A percentile compares a stretch with the other conserved stretches of the same genome.
phyloP scores from a whole-genome alignment of 2,797 vertebrate genomes.

The Trachurus trachurus region DNA sequence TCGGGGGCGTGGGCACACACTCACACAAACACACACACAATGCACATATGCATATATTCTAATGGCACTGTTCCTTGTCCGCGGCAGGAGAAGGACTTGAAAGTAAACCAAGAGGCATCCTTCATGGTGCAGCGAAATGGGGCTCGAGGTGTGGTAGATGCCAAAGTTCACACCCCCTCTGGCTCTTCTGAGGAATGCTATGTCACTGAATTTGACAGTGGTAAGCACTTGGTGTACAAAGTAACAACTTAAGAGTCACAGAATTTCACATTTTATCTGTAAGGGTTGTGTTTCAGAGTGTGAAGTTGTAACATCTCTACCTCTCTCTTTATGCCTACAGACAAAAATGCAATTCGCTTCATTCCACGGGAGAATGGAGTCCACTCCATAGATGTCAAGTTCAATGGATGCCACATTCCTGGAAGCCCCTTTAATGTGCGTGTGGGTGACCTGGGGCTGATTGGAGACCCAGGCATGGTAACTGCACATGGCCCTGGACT shows the following conservation, averaged over 20 bases:
- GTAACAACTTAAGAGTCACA: background rate
- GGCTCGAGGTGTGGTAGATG: slow-evolving; percentile 91
- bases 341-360: slow-evolving; percentile 94
- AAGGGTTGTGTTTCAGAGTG: background rate
- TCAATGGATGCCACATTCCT: slow-evolving; percentile 95
- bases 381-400: slow-evolving; percentile 96
- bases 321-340: slow-evolving; percentile 73
- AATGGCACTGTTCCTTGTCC: slow-evolving; percentile 31
- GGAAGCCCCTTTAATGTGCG: slow-evolving; percentile 97
- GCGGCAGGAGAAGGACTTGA: slow-evolving; percentile 92
- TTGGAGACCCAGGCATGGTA: slow-evolving; percentile 94
- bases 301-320: background rate
- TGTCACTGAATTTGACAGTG: slow-evolving; percentile 93
- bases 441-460: slow-evolving; percentile 93
- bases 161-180: slow-evolving; percentile 94
- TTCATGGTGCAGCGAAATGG: slow-evolving; percentile 96
- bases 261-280: background rate
- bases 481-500: slow-evolving; percentile 93
- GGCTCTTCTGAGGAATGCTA: slow-evolving; percentile 95
- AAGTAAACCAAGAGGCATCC: slow-evolving; percentile 94
- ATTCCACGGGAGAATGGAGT: slow-evolving; percentile 96
- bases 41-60: slow-evolving; percentile 6
- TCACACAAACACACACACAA: slow-evolving; percentile 3
- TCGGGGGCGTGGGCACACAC: slow-evolving; percentile 15
- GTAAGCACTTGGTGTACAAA: slow-evolving; percentile 75